These are phyloP conservation scores for Drosophila limbata DNA, from an alignment of 2,888 invertebrate species.

Conservation along the genomic window DNA sequence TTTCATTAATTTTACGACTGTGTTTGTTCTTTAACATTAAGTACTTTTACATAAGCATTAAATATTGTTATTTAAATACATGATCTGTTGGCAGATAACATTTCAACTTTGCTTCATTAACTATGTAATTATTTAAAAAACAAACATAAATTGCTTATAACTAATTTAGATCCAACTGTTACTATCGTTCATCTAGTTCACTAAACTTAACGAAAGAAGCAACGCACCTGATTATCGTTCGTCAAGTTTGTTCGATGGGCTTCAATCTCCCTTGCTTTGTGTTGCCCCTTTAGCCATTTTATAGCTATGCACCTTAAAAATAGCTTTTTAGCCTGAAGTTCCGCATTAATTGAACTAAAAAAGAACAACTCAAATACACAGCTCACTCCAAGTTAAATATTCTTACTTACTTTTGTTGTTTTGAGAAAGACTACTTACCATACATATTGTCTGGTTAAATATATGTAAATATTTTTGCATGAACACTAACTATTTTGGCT, in stretches of 20 bases:
- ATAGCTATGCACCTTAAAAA: too few relatives aligned
- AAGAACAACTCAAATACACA: not conserved
- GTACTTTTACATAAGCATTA: constrained; percentile 18
- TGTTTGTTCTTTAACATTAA: constrained; percentile 16
- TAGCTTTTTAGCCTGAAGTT: not conserved
- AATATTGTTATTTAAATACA: constrained; percentile 7
- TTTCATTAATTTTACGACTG: constrained; percentile 21
- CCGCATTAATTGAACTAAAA: not conserved
- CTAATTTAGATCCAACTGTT: too few relatives aligned
- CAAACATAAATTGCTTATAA: not conserved
- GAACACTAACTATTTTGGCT: constrained; percentile 1
- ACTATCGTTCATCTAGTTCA: too few relatives aligned
- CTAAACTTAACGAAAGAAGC: not conserved
- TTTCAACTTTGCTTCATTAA: constrained; percentile 5
- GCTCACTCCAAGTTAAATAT: not conserved
- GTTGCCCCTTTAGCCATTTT: too few relatives aligned
- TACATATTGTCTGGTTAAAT: constrained; percentile 16
- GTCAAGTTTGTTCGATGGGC: not conserved
- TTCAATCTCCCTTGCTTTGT: too few relatives aligned
- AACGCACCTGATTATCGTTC: not conserved
- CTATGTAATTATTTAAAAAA: not conserved
- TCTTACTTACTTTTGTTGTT: not conserved
- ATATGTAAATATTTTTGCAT: constrained; percentile 11
- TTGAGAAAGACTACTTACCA: constrained; percentile 5
- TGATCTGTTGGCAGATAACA: not conserved